Conservation (phyloP, 2,797 vertebrate genomes). For the Sebastes iracundus region DNA sequence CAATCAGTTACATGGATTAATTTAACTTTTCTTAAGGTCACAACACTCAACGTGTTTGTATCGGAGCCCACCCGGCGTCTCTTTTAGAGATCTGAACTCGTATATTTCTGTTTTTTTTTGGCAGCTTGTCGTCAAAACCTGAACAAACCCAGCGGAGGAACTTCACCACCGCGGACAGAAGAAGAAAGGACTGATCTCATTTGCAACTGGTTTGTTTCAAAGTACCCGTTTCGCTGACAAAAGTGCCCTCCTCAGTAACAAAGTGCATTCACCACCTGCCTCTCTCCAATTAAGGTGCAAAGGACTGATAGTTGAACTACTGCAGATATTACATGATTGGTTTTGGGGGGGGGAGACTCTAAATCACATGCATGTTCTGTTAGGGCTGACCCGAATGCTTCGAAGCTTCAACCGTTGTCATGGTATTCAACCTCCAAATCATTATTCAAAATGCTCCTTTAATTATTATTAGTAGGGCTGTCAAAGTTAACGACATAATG, state of each 20-base stretch:
- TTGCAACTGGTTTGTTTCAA: constrained; percentile 74
- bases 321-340: constrained; percentile 32
- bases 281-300: constrained; percentile 81
- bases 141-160: constrained; percentile 65
- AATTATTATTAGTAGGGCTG: no score
- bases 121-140: constrained; percentile 77
- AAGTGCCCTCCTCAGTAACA: constrained; percentile 84
- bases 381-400: no score
- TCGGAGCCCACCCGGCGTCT: constrained; percentile 39
- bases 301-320: constrained; percentile 60
- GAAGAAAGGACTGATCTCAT: constrained; percentile 62
- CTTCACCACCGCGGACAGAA: constrained; percentile 51
- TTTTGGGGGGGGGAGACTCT: neutral
- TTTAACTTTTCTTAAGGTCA: constrained; percentile 58
- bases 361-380: constrained; percentile 19
- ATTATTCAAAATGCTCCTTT: no score
- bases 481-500: no score
- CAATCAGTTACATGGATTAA: constrained; percentile 76
- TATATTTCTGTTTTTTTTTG: constrained; percentile 68
- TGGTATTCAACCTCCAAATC: no score
- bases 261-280: constrained; percentile 83
- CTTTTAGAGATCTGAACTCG: constrained; percentile 39
- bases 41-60: constrained; percentile 42
- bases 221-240: constrained; percentile 86
- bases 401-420: no score